Evolutionary conservation across 2,113 vertebrate genomes (phyloP).

Genomic region (Daboia siamensis): DNA sequence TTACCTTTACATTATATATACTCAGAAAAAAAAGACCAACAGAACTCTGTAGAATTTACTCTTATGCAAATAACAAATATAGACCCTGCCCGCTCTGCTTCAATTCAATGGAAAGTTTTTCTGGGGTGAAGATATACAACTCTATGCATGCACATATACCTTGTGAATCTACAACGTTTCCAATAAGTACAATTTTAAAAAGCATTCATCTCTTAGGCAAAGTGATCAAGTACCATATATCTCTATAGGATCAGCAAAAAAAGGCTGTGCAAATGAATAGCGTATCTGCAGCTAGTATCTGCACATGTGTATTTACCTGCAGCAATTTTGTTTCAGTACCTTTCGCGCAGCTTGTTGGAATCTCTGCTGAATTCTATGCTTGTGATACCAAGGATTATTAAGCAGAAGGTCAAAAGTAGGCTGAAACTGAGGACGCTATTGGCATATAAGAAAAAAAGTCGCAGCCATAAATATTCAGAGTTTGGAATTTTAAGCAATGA

Average conservation of each 20-base stretch:
- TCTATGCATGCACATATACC: background rate
- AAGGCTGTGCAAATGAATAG: background rate
- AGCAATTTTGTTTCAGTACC: conserved; percentile 66
- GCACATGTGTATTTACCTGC: background rate
- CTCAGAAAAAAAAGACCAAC: background rate
- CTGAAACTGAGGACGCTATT: conserved; percentile 38
- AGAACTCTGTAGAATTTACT: background rate
- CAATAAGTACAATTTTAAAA: background rate
- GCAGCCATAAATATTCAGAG: background rate
- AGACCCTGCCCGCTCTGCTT: background rate
- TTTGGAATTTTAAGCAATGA: conserved; percentile 8
- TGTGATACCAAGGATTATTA: conserved; percentile 73
- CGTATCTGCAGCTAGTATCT: background rate
- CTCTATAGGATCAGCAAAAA: background rate
- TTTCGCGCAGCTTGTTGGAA: conserved; percentile 86
- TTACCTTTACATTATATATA: background rate
- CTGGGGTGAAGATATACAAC: background rate
- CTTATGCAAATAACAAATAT: background rate
- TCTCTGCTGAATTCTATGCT: conserved; percentile 66
- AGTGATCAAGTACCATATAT: background rate
- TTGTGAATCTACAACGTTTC: background rate
- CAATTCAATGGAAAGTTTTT: background rate
- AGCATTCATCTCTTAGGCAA: background rate
- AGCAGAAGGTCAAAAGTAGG: conserved; percentile 75
- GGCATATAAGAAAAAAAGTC: background rate